phyloP scores from a whole-genome alignment of 1,140 invertebrate species.

The Drosophila lini region DNA sequence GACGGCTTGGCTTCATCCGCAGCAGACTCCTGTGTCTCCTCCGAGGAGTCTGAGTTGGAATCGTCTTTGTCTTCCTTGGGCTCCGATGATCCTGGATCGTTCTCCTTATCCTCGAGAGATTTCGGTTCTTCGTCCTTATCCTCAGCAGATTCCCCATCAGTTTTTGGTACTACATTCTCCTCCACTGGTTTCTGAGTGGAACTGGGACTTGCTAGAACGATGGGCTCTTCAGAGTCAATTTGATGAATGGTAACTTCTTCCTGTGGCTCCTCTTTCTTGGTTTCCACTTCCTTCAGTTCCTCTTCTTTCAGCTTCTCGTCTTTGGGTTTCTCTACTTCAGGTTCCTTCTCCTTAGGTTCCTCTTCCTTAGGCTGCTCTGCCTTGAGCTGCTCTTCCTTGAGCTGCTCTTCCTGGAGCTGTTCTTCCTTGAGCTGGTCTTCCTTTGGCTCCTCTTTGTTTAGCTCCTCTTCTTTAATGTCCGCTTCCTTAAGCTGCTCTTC shows the following conservation, averaged over 20 bases:
- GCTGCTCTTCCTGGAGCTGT: conserved; percentile 2
- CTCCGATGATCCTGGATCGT: neutral
- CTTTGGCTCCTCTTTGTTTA: neutral
- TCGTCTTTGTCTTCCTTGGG: neutral
- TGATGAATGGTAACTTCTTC: neutral
- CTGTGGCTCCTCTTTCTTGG: neutral
- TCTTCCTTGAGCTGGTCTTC: neutral
- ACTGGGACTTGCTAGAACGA: neutral
- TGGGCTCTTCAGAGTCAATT: neutral
- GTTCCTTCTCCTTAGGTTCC: neutral
- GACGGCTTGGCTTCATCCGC: conserved; percentile 45
- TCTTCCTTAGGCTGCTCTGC: neutral
- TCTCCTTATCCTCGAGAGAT: conserved; percentile 26
- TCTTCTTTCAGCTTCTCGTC: neutral
- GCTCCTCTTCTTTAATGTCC: neutral
- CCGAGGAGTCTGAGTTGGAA: neutral
- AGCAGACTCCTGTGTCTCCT: conserved; percentile 1
- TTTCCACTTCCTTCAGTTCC: neutral
- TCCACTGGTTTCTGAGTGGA: conserved; percentile 9
- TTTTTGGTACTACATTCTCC: neutral
- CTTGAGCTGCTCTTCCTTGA: neutral
- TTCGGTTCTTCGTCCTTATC: conserved; percentile 16
- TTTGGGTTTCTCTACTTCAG: neutral
- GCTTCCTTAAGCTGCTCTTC: neutral
- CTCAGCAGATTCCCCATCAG: conserved; percentile 12